Evolutionary conservation across 2,113 vertebrate genomes (phyloP).

Genomic region (Hyperoodon ampullatus): DNA sequence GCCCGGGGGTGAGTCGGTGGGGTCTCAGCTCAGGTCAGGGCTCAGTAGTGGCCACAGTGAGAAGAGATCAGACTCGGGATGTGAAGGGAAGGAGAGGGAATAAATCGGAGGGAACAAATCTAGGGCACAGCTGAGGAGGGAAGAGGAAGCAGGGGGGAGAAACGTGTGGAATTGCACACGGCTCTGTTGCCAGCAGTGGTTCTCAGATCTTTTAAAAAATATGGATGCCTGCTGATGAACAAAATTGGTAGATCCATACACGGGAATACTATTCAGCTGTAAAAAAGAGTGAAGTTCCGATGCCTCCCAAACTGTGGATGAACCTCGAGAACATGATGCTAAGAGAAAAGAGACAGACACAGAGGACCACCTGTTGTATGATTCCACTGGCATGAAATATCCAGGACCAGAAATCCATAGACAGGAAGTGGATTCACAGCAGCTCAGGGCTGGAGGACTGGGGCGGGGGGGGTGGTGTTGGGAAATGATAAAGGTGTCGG

Average conservation of each 20-base stretch:
- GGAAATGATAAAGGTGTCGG: neutral
- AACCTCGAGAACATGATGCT: neutral
- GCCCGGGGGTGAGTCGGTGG: neutral
- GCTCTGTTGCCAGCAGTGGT: neutral
- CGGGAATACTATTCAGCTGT: neutral
- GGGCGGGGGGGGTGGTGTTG: fast-evolving
- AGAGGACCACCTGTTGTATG: neutral
- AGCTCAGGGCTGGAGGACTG: neutral
- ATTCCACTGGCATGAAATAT: neutral
- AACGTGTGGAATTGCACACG: fast-evolving
- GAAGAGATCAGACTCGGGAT: neutral
- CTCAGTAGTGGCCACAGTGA: neutral
- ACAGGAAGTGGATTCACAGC: neutral
- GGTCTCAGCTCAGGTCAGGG: neutral
- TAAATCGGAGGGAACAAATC: neutral
- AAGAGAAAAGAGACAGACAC: neutral
- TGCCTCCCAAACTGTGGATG: fast-evolving
- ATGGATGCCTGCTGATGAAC: neutral
- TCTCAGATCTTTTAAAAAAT: neutral
- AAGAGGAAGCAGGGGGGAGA: neutral
- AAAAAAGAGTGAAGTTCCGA: neutral
- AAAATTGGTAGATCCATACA: too few species aligned
- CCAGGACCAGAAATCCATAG: neutral
- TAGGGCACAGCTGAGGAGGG: neutral
- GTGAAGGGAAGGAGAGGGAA: neutral